Percentiles rank a stretch among this genome's conserved stretches.
These are phyloP conservation scores for Eospalax fontanierii DNA, from an alignment of 2,797 vertebrate species.

Conservation along the genomic window DNA sequence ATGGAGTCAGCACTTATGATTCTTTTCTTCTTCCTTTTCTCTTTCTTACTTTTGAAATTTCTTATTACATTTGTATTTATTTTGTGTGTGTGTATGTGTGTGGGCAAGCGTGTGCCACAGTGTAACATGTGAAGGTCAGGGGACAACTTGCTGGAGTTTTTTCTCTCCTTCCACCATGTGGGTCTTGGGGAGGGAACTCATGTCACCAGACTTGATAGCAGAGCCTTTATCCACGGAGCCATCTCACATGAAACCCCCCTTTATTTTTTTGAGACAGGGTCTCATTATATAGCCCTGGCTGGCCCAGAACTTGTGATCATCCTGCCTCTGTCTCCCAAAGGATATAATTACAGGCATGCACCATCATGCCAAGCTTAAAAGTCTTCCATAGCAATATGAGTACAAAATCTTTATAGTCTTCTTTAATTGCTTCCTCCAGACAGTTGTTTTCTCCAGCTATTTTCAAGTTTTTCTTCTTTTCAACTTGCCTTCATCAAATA, in stretches of 20 bases:
- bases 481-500: conserved; percentile 34
- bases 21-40: not conserved
- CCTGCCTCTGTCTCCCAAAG: not conserved
- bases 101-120: not conserved
- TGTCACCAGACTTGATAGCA: not conserved
- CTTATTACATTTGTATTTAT: not conserved
- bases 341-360: not conserved
- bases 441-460: conserved; percentile 27
- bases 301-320: not conserved
- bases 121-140: not conserved
- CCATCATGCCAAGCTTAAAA: not conserved
- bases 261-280: not conserved
- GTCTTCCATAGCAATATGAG: conserved; percentile 31
- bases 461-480: not conserved
- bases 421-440: conserved; percentile 12
- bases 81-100: not conserved
- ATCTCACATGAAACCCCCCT: too few species aligned
- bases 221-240: not conserved
- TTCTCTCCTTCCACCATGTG: not conserved
- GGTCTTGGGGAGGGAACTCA: not conserved
- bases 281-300: not conserved
- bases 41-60: not conserved
- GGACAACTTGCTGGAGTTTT: not conserved
- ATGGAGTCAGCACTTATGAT: conserved; percentile 43
- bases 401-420: conserved; percentile 41